Evolutionary conservation across 1,140 invertebrate species (phyloP).

Genomic region (Trigoniulus corallinus): DNA sequence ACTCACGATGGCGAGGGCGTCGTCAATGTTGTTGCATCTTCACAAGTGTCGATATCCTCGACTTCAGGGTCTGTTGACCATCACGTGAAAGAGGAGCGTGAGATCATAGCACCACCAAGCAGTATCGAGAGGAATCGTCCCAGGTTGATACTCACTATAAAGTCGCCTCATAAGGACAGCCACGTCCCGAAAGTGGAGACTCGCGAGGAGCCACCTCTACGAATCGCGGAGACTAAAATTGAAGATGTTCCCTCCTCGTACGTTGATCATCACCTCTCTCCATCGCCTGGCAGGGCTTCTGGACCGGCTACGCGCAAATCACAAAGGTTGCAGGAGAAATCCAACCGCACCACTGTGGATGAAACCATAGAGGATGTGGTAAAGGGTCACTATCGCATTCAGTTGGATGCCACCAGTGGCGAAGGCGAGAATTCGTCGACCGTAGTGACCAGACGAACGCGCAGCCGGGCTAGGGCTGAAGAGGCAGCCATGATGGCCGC

Average conservation of each 20-base stretch:
- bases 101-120: neutral
- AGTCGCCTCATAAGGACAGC: conserved; percentile 9
- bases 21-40: no score
- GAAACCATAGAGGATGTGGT: conserved; percentile 74
- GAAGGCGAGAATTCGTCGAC: conserved; percentile 1
- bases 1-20: no score
- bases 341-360: conserved; percentile 54
- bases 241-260: neutral
- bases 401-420: neutral
- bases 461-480: neutral
- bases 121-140: conserved; percentile 1
- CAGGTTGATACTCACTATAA: conserved; percentile 6
- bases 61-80: neutral
- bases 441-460: conserved; percentile 1
- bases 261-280: neutral
- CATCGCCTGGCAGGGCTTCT: neutral
- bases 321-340: conserved; percentile 53
- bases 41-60: neutral
- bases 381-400: conserved; percentile 28
- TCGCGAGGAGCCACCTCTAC: conserved; percentile 5
- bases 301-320: conserved; percentile 57
- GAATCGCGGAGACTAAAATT: neutral
- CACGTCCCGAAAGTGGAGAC: conserved; percentile 4
- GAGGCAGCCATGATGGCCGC: conserved; percentile 3
- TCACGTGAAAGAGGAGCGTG: neutral